Base-by-base conservation (phyloP, 23 tunicate species). In the Diplosoma virens region DNA sequence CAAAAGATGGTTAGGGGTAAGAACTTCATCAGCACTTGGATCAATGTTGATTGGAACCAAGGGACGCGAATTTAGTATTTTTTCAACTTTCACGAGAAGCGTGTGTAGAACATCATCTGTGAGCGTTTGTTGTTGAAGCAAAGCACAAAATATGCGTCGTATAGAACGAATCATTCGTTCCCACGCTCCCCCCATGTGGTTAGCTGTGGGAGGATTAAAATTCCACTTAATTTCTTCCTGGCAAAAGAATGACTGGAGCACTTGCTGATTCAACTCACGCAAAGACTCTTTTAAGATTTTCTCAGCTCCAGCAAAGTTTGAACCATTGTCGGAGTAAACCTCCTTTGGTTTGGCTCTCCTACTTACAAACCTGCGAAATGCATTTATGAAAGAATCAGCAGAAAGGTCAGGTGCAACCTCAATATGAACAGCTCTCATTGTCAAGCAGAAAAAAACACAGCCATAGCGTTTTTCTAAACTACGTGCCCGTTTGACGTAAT, bases 261-360 rank as follows among this genome's bases (percentile, higher is more conserved):
- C 35, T 9, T 9, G 33, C 5, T 80, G 84, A 53, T 80, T 68
- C 67, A 33, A 69, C 61, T 18, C 46, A 9, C n/a, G 52, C 26
- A 81, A 16, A 2, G 71, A 54, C 35, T 72, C 71, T 0, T 59
- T 24, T 6, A 81, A 30, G n/a, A 74, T 36, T 9, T 30, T 25
- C 25, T 81, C 52, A 0, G 79, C 79, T 18, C 79, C 79, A 5
- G 59, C 71, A 47, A 81, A 71, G 79, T 81, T 81, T 5, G 86
- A 72, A 37, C 86, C 86, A 58, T 73, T 73, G 68, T 81, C 79
- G 59, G 58, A 27, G 45, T 34, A 41, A 3, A 81, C n/a, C 18
- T 58, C 54, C 16, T 31, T 0, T 22, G 69, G 66, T 2, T 23
- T 33, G 17, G 66, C 84, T n/a, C 76, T 46, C 20, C 84, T 66